Evolutionary conservation across 2,888 invertebrate genomes (phyloP).

Genomic region (Acheta domesticus): DNA sequence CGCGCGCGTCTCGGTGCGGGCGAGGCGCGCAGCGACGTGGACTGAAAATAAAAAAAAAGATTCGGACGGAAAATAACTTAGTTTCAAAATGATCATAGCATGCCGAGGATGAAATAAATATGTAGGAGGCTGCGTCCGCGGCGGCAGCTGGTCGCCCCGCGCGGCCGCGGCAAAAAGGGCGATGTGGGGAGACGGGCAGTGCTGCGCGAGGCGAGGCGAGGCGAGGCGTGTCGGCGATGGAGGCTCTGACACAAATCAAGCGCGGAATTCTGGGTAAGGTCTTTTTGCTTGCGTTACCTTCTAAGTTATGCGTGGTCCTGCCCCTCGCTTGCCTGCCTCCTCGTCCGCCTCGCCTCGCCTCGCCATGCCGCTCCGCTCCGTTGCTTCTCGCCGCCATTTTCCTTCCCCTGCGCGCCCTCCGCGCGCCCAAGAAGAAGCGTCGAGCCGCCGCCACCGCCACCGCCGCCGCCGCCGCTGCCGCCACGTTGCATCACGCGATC

Average conservation of each 20-base stretch:
- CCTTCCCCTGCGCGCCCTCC: background rate
- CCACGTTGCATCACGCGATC: background rate
- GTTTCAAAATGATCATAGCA: conserved; percentile 10
- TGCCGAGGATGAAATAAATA: conserved; percentile 18
- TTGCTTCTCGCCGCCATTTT: background rate
- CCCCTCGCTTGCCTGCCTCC: background rate
- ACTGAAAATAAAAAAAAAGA: background rate
- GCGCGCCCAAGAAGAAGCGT: background rate
- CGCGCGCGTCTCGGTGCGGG: background rate
- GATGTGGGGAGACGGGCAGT: background rate
- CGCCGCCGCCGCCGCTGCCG: background rate
- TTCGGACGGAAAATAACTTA: conserved; percentile 18
- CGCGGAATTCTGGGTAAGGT: conserved; percentile 18
- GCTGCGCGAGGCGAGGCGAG: background rate
- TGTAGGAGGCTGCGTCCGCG: background rate
- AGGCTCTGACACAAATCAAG: conserved; percentile 9
- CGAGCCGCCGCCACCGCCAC: background rate
- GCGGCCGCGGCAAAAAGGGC: background rate
- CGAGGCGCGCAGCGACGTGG: background rate
- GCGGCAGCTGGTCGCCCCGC: background rate
- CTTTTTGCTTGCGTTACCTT: conserved; percentile 18
- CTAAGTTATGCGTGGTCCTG: conserved; percentile 18
- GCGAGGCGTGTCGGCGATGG: conserved; percentile 18
- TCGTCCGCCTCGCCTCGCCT: background rate
- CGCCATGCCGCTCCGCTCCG: background rate